These are phyloP conservation scores for Mola mola DNA, from an alignment of 2,113 vertebrate genomes.

Conservation along the genomic window DNA sequence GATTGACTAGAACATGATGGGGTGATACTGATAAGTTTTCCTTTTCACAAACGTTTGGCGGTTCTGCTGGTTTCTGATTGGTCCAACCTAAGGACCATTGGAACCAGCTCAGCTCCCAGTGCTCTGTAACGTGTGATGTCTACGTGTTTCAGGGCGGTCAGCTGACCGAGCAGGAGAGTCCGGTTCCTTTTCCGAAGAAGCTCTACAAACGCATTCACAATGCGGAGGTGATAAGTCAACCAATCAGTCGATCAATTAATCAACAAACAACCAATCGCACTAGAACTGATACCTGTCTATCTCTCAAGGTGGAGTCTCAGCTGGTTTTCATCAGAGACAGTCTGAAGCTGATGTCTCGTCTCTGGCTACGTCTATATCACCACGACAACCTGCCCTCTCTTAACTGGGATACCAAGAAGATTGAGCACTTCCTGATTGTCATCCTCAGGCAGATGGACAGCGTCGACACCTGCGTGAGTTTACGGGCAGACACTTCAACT, in stretches of 20 bases:
- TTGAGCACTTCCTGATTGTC: not conserved
- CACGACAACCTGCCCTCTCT: conserved; percentile 9
- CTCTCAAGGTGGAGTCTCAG: conserved; percentile 30
- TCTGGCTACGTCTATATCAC: conserved; percentile 28
- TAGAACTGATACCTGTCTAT: not conserved
- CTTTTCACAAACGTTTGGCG: too few relatives aligned
- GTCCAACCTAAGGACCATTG: too few relatives aligned
- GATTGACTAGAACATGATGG: too few relatives aligned
- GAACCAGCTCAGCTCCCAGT: too few relatives aligned
- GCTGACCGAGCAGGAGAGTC: not conserved
- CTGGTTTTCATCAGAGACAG: conserved; percentile 53
- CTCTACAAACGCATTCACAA: not conserved
- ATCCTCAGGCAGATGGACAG: not conserved
- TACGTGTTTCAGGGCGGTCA: conserved; percentile 32
- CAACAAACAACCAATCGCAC: not conserved
- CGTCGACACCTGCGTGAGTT: conserved; percentile 37
- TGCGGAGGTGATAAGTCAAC: conserved; percentile 8
- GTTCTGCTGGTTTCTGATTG: too few relatives aligned
- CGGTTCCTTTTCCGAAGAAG: not conserved
- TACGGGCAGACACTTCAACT: not conserved
- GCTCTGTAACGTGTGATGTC: conserved; percentile 1
- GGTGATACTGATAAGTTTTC: too few relatives aligned
- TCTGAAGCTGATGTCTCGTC: conserved; percentile 14
- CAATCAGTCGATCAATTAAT: not conserved
- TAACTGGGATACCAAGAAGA: conserved; percentile 5